Percentiles rank a stretch among this genome's conserved stretches.
These are phyloP conservation scores for Ivindomyrus marchei DNA, from an alignment of 2,113 vertebrate genomes.

Conservation along the genomic window DNA sequence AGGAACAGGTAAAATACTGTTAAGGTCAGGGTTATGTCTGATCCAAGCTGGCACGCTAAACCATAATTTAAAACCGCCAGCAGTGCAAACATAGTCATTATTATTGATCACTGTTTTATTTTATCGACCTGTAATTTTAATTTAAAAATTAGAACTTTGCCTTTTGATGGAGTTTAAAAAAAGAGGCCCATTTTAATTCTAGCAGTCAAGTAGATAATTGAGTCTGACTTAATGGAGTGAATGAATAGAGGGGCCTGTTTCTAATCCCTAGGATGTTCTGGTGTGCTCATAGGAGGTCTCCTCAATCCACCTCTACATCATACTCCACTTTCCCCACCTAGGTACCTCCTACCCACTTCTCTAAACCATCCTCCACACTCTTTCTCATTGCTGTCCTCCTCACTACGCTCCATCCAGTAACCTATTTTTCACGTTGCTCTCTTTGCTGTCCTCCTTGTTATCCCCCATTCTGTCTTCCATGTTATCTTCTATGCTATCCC, in stretches of 20 bases:
- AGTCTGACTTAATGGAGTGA: constrained; percentile 63
- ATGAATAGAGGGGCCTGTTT: constrained; percentile 57
- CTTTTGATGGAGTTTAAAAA: neutral
- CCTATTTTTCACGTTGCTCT: neutral
- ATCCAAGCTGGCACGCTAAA: neutral
- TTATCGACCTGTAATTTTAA: neutral
- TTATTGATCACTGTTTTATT: neutral
- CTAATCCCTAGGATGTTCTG: constrained; percentile 54
- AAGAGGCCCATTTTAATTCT: neutral
- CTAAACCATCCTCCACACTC: neutral
- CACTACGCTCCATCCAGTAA: constrained; percentile 34
- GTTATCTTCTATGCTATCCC: neutral
- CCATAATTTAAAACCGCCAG: neutral
- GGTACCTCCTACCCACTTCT: neutral
- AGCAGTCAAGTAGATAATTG: constrained; percentile 70
- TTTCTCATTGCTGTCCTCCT: constrained; percentile 9
- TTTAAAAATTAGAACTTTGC: neutral
- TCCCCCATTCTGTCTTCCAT: neutral
- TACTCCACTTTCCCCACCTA: constrained; percentile 13
- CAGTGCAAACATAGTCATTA: neutral
- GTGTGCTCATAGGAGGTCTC: neutral
- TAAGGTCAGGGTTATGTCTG: neutral
- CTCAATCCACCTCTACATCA: neutral
- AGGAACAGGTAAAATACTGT: neutral
- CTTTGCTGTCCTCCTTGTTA: neutral